A percentile compares a stretch with the other conserved stretches of the same genome.
phyloP scores from a whole-genome alignment of 2,888 invertebrate genomes.

The Drosophila borealis region DNA sequence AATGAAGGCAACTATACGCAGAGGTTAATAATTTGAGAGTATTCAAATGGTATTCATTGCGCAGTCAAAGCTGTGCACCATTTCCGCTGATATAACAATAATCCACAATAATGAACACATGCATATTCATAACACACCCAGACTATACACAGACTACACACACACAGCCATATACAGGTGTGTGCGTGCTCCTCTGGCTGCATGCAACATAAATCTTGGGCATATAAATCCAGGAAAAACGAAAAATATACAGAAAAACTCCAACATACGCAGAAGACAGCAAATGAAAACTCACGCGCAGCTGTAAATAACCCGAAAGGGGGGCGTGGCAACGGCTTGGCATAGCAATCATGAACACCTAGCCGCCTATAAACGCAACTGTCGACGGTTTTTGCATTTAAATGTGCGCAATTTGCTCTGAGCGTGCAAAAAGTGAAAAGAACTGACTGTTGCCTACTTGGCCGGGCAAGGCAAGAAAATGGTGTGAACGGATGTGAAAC shows the following conservation, averaged over 20 bases:
- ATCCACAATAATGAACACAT: slow-evolving; percentile 72
- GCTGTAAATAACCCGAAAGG: slow-evolving; percentile 60
- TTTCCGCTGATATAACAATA: slow-evolving; percentile 75
- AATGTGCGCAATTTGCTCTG: slow-evolving; percentile 70
- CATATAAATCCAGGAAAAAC: slow-evolving; percentile 62
- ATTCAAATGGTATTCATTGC: slow-evolving; percentile 70
- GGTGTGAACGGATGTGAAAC: slow-evolving; percentile 67
- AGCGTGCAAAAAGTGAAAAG: slow-evolving; percentile 14
- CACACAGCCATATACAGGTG: slow-evolving; percentile 19
- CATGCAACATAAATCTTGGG: slow-evolving; percentile 73
- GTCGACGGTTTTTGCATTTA: slow-evolving; percentile 77
- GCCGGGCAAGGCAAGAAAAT: slow-evolving; percentile 51
- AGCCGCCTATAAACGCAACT: slow-evolving; percentile 60
- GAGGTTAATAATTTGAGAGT: slow-evolving; percentile 39
- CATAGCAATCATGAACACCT: slow-evolving; percentile 69
- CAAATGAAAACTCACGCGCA: slow-evolving; percentile 63
- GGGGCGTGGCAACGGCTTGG: slow-evolving; percentile 29
- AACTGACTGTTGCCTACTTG: slow-evolving; percentile 63
- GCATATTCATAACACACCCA: slow-evolving; percentile 71
- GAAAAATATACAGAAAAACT: slow-evolving; percentile 23
- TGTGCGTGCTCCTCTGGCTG: slow-evolving; percentile 42
- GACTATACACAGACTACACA: slow-evolving; percentile 26
- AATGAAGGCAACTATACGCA: not conserved
- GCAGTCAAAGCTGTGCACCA: slow-evolving; percentile 68
- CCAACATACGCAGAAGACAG: slow-evolving; percentile 59